phyloP scores from a whole-genome alignment of 2,888 invertebrate species.

The Drosophila aldrichi region DNA sequence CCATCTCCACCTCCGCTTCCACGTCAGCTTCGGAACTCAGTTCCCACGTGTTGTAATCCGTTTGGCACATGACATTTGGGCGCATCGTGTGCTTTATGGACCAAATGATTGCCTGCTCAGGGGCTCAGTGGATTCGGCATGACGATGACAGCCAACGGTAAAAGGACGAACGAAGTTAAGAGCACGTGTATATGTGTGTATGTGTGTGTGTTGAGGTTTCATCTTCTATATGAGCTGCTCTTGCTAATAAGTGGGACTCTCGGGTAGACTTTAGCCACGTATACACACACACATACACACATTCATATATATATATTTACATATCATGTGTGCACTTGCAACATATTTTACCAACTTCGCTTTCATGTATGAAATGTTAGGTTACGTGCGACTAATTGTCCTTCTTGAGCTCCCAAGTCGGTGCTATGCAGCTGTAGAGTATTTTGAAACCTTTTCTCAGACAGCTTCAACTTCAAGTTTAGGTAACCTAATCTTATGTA shows the following conservation, averaged over 20 bases:
- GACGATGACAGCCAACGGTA: conserved; percentile 34
- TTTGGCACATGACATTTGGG: conserved; percentile 64
- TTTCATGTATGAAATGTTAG: neutral
- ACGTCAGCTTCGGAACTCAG: conserved; percentile 9
- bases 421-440: neutral
- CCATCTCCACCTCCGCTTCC: neutral
- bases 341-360: conserved; percentile 13
- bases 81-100: conserved; percentile 75
- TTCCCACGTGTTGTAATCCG: conserved; percentile 63
- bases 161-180: conserved; percentile 40
- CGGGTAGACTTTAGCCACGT: conserved; percentile 24
- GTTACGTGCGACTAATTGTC: conserved; percentile 17
- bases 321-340: conserved; percentile 5
- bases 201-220: conserved; percentile 1
- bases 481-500: neutral
- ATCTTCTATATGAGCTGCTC: conserved; percentile 16
- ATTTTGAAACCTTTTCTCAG: neutral
- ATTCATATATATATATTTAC: neutral
- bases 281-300: neutral
- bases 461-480: neutral
- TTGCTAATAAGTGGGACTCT: conserved; percentile 52
- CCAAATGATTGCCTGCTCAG: conserved; percentile 72
- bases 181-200: neutral
- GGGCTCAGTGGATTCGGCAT: conserved; percentile 56
- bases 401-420: conserved; percentile 3